Evolutionary conservation across 2,888 invertebrate species (phyloP).

Genomic region (Noctua comes): DNA sequence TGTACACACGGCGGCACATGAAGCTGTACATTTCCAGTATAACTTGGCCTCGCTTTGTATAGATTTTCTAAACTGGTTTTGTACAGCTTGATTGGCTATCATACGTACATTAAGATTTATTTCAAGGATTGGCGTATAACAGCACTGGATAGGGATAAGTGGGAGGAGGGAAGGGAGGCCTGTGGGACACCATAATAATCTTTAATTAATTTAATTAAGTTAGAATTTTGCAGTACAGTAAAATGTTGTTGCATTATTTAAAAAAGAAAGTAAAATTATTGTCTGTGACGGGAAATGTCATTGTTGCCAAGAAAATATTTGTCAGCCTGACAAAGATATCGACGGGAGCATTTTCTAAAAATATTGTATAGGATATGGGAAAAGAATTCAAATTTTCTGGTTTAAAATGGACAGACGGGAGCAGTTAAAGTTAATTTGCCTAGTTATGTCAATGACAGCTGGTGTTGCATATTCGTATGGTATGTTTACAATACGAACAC

Average conservation of each 20-base stretch:
- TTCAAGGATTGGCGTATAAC: too few species aligned
- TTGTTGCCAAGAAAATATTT: constrained; percentile 56
- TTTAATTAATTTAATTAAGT: background rate
- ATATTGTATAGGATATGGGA: constrained; percentile 58
- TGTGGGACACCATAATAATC: too few species aligned
- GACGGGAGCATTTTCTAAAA: constrained; percentile 23
- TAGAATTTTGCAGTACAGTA: background rate
- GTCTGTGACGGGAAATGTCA: constrained; percentile 40
- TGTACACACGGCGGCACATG: background rate
- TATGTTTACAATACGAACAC: constrained; percentile 67
- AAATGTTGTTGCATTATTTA: background rate
- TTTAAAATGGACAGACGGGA: constrained; percentile 80
- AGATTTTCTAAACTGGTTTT: too few species aligned
- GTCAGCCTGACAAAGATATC: constrained; percentile 50
- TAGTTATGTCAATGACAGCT: constrained; percentile 79
- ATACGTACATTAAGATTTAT: too few species aligned
- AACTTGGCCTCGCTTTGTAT: too few species aligned
- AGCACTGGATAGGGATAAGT: too few species aligned
- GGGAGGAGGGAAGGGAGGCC: too few species aligned
- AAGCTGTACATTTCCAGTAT: too few species aligned
- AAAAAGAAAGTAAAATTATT: constrained; percentile 35
- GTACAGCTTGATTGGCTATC: too few species aligned
- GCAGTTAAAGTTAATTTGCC: constrained; percentile 77
- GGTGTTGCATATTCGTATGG: constrained; percentile 81
- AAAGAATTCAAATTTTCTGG: constrained; percentile 68